Percentiles rank a stretch among this genome's conserved stretches.
Conservation (phyloP, 2,888 invertebrate genomes). For the Lasius platythorax region DNA sequence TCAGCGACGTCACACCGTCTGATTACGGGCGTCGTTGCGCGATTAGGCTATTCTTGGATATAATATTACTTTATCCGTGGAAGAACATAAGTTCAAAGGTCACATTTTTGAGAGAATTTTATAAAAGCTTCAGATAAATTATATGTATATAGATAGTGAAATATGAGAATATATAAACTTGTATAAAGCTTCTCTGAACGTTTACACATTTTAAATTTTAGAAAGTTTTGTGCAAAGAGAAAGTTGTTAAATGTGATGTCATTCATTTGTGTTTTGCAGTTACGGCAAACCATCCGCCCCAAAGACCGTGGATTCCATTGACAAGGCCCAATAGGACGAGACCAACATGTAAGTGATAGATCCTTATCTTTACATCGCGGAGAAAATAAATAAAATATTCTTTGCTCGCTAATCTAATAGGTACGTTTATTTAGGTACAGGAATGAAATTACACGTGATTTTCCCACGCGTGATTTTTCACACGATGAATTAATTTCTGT, state of each 20-base stretch:
- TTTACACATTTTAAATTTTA: background rate
- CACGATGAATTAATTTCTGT: constrained; percentile 7
- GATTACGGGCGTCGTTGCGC: background rate
- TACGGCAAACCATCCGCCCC: constrained; percentile 95
- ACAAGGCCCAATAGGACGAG: constrained; percentile 95
- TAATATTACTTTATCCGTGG: constrained; percentile 32
- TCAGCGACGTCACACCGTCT: constrained; percentile 53
- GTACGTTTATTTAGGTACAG: background rate
- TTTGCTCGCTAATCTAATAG: background rate
- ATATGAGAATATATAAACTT: background rate
- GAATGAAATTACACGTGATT: background rate
- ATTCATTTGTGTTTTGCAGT: constrained; percentile 87
- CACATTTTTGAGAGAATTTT: background rate
- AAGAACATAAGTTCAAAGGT: background rate
- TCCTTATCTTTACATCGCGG: background rate
- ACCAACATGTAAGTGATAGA: constrained; percentile 94
- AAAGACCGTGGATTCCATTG: constrained; percentile 97
- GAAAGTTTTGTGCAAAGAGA: background rate
- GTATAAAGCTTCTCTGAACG: background rate
- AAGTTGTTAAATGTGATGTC: background rate
- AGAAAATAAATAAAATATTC: constrained; percentile 24
- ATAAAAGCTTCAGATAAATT: background rate
- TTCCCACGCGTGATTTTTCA: background rate
- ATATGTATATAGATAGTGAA: background rate
- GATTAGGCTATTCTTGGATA: background rate